Conservation (phyloP, 2,113 vertebrate genomes). For the Chloropsis cyanopogon region DNA sequence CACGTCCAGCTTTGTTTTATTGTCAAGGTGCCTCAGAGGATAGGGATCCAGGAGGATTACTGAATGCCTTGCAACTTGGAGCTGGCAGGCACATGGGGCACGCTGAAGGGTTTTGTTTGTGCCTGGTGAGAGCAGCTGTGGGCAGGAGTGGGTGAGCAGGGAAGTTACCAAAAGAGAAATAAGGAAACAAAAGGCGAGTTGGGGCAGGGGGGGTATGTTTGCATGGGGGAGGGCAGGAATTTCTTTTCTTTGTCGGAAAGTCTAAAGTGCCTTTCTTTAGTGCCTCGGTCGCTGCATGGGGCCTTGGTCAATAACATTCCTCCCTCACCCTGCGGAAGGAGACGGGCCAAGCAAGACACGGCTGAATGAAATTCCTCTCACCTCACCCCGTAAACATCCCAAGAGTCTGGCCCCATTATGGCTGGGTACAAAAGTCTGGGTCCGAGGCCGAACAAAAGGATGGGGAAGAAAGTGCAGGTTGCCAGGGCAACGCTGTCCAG, state of each 20-base stretch:
- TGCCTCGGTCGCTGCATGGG: constrained; percentile 46
- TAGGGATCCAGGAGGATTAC: neutral
- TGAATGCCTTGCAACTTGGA: neutral
- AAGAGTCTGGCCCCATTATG: constrained; percentile 69
- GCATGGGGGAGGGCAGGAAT: constrained; percentile 45
- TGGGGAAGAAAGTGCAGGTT: constrained; percentile 77
- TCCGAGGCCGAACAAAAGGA: constrained; percentile 76
- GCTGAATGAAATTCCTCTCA: constrained; percentile 66
- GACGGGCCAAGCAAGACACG: constrained; percentile 38
- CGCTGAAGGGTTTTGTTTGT: constrained; percentile 34
- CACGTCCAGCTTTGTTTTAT: neutral
- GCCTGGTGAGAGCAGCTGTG: constrained; percentile 21
- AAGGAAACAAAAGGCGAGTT: constrained; percentile 32
- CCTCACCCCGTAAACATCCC: constrained; percentile 66
- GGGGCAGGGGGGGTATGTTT: constrained; percentile 30
- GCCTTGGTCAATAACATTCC: constrained; percentile 65
- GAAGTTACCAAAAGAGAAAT: constrained; percentile 44
- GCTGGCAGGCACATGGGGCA: neutral
- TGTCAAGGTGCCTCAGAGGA: neutral
- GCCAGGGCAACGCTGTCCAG: constrained; percentile 74
- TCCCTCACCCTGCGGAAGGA: constrained; percentile 55
- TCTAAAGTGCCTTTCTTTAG: constrained; percentile 61
- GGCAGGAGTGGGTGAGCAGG: constrained; percentile 12
- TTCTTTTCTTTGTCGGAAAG: constrained; percentile 54
- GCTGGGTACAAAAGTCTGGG: constrained; percentile 77